Evolutionary conservation across 23 tunicate species (phyloP).

Genomic region (Trididemnum clinides): DNA sequence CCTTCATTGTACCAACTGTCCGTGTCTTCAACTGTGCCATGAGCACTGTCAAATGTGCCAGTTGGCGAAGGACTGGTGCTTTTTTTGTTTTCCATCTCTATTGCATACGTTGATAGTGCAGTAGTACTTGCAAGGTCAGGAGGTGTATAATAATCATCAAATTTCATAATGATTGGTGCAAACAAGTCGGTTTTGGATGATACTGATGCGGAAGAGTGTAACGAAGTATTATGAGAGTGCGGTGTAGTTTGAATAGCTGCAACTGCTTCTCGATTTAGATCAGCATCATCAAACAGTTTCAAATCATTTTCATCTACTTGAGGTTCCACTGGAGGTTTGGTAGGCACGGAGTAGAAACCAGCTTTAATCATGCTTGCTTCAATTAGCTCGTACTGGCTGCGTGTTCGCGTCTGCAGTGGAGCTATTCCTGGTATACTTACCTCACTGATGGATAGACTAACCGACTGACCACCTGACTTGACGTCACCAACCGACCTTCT

Average conservation of each 20-base stretch:
- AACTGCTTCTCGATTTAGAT: not conserved
- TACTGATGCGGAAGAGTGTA: not conserved
- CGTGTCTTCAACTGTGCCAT: too few species aligned
- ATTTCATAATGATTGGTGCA: conserved; percentile 72
- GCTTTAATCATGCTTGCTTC: conserved; percentile 58
- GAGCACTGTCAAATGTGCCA: too few species aligned
- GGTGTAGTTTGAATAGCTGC: not conserved
- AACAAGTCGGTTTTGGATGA: conserved; percentile 15
- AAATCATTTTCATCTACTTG: not conserved
- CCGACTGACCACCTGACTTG: not conserved
- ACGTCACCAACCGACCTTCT: too few species aligned
- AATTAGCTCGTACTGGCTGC: conserved; percentile 38
- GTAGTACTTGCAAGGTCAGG: conserved; percentile 26
- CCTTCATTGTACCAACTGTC: too few species aligned
- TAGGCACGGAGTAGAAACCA: conserved; percentile 80
- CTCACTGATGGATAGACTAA: conserved; percentile 31
- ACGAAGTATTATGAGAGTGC: not conserved
- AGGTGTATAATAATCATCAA: conserved; percentile 50
- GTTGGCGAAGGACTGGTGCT: too few species aligned
- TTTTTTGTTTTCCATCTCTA: conserved; percentile 51
- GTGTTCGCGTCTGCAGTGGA: conserved; percentile 20
- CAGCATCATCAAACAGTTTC: not conserved
- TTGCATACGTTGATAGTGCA: conserved; percentile 39
- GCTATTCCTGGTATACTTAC: conserved; percentile 42
- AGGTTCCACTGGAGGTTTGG: conserved; percentile 59